These are phyloP conservation scores for Pterobdella sp. DNA, from an alignment of 2,888 invertebrate genomes.

Conservation along the genomic window DNA sequence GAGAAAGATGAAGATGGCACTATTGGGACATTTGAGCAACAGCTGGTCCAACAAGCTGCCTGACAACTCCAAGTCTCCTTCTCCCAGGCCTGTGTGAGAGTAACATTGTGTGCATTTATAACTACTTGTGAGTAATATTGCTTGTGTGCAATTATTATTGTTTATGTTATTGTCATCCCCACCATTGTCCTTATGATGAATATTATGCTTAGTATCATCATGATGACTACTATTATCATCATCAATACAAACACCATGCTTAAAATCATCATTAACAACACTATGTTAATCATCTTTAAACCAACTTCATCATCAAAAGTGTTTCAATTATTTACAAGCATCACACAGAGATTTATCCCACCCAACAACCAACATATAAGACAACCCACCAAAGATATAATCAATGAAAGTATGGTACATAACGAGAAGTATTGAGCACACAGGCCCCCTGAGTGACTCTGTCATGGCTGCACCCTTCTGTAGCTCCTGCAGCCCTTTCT, in stretches of 20 bases:
- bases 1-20: constrained; percentile 85
- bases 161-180: neutral
- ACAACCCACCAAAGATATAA: constrained; percentile 64
- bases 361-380: constrained; percentile 10
- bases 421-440: constrained; percentile 76
- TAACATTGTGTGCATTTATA: neutral
- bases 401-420: constrained; percentile 77
- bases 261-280: neutral
- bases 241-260: neutral
- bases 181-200: neutral
- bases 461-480: constrained; percentile 64
- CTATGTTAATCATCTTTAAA: neutral
- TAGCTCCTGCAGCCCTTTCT: constrained; percentile 67
- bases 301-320: neutral
- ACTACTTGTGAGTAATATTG: neutral
- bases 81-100: constrained; percentile 54
- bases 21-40: constrained; percentile 64
- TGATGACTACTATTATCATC: neutral
- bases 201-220: neutral
- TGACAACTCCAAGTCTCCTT: constrained; percentile 70
- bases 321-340: neutral
- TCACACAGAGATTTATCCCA: neutral
- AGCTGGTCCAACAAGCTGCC: constrained; percentile 61
- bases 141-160: neutral
- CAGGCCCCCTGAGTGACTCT: constrained; percentile 70